Conservation (phyloP, 2,113 vertebrate genomes). For the Agapornis roseicollis region DNA sequence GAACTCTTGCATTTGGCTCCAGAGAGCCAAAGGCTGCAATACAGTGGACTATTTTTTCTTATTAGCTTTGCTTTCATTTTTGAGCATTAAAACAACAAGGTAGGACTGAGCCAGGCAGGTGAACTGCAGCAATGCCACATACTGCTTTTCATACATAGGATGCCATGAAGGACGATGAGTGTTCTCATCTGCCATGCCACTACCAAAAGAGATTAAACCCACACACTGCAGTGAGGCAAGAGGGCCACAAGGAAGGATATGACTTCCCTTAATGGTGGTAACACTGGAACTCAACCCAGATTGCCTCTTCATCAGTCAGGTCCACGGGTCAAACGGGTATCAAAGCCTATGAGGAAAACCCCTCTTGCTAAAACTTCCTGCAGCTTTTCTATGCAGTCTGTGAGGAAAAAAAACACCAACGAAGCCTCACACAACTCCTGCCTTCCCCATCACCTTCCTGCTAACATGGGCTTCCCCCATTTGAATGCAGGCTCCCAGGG, state of each 20-base stretch:
- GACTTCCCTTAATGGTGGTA: not conserved
- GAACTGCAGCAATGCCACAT: not conserved
- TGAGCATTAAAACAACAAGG: not conserved
- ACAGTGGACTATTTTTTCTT: not conserved
- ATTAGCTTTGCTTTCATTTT: not conserved
- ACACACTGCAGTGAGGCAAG: not conserved
- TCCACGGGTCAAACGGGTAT: not conserved
- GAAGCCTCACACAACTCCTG: not conserved
- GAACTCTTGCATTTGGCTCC: not conserved
- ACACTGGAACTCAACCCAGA: not conserved
- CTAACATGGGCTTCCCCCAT: fast-evolving
- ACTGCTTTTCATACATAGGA: not conserved
- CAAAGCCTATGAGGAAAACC: not conserved
- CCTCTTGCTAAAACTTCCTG: not conserved
- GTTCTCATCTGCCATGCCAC: not conserved
- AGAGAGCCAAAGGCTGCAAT: not conserved
- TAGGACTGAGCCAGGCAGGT: not conserved
- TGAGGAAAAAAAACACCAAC: not conserved
- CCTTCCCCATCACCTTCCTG: not conserved
- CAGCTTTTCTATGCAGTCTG: not conserved
- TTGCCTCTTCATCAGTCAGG: not conserved
- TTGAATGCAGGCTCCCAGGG: no score
- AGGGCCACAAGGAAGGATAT: not conserved
- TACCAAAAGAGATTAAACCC: not conserved
- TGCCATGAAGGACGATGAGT: not conserved